phyloP scores from a whole-genome alignment of 2,888 invertebrate species.

The Noctuana brunneofusca region DNA sequence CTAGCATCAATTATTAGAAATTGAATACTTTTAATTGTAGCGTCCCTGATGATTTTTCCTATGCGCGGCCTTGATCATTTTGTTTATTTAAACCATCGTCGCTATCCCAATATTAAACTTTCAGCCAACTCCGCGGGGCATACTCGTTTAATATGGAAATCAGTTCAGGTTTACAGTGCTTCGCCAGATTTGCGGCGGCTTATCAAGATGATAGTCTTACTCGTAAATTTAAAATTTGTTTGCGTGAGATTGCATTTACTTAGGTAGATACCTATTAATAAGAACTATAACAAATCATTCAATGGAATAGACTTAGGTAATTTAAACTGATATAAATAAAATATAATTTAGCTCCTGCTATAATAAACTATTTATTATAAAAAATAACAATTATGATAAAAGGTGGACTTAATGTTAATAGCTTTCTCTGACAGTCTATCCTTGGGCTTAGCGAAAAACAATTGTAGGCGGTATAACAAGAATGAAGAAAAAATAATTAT shows the following conservation, averaged over 20 bases:
- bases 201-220: conserved; percentile 14
- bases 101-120: conserved; percentile 23
- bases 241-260: background rate
- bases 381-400: no score
- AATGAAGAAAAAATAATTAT: no score
- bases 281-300: background rate
- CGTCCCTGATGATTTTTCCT: background rate
- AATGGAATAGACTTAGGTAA: no score
- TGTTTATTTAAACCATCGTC: background rate
- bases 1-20: no score
- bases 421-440: no score
- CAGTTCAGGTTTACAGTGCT: conserved; percentile 25
- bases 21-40: no score
- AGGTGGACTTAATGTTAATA: no score
- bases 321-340: no score
- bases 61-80: background rate
- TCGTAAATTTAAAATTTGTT: conserved; percentile 10
- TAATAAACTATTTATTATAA: no score
- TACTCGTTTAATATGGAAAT: conserved; percentile 44
- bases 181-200: conserved; percentile 4
- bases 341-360: no score
- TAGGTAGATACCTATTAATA: background rate
- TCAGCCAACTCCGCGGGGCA: conserved; percentile 32
- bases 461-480: no score
- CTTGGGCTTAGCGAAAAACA: no score